Evolutionary conservation across 2,888 invertebrate species (phyloP).

Genomic region (Eledone cirrhosa): DNA sequence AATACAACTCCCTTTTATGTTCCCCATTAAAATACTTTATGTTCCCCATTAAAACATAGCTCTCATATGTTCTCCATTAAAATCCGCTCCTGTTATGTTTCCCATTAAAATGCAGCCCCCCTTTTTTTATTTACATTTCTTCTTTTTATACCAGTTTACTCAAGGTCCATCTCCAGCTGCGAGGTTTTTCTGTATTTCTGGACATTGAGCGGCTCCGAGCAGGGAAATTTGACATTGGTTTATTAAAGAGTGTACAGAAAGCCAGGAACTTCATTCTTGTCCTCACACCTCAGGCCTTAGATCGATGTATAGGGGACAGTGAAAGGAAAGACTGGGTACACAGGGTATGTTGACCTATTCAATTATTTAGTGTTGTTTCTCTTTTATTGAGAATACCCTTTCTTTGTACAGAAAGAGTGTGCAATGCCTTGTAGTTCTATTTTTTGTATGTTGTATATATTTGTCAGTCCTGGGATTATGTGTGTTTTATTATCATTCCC

Average conservation of each 20-base stretch:
- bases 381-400: too few species aligned
- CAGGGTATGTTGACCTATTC: constrained; percentile 75
- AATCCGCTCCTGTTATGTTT: too few species aligned
- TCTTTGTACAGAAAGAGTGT: too few species aligned
- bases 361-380: too few species aligned
- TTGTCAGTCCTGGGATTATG: too few species aligned
- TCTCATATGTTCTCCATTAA: too few species aligned
- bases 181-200: constrained; percentile 96
- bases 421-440: too few species aligned
- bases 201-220: constrained; percentile 98
- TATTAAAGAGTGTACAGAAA: constrained; percentile 94
- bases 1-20: too few species aligned
- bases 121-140: background rate
- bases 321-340: constrained; percentile 99
- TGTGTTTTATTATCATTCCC: too few species aligned
- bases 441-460: too few species aligned
- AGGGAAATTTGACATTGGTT: constrained; percentile 98
- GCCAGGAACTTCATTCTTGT: constrained; percentile 97
- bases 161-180: constrained; percentile 94
- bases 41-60: too few species aligned
- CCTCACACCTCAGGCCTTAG: constrained; percentile 91
- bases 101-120: background rate
- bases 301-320: constrained; percentile 89
- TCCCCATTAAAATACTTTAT: too few species aligned
- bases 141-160: constrained; percentile 68